These are phyloP conservation scores for Panzeria rudis DNA, from an alignment of 2,888 invertebrate genomes.

Conservation along the genomic window DNA sequence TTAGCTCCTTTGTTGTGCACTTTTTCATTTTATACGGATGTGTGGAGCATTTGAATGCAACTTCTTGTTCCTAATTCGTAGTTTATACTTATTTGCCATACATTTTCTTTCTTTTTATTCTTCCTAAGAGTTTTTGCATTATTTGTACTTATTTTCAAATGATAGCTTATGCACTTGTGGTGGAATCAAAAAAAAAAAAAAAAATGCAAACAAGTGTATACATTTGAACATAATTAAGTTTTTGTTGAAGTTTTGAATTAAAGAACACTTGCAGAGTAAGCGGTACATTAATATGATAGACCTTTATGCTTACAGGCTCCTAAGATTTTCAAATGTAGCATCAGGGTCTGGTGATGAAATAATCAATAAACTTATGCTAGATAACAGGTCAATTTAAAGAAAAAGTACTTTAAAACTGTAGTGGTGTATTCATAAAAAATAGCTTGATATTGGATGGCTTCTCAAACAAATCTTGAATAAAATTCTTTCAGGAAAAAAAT, in stretches of 20 bases:
- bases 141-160: not conserved
- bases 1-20: slow-evolving; percentile 23
- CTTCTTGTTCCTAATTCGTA: not conserved
- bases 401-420: too few relatives aligned
- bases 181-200: not conserved
- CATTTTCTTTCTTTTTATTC: not conserved
- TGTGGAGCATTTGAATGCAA: not conserved
- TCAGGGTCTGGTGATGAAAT: too few relatives aligned
- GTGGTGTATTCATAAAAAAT: too few relatives aligned
- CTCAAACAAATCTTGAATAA: too few relatives aligned
- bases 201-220: not conserved
- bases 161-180: slow-evolving; percentile 1
- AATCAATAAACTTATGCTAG: too few relatives aligned
- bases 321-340: not conserved
- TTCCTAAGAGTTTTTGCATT: not conserved
- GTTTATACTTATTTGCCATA: not conserved
- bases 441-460: too few relatives aligned
- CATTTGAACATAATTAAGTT: not conserved
- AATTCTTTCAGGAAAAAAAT: too few relatives aligned
- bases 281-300: not conserved
- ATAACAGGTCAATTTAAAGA: too few relatives aligned
- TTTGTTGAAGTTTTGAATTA: not conserved
- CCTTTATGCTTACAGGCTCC: not conserved
- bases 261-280: not conserved
- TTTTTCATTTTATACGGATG: not conserved